Evolutionary conservation across 2,797 vertebrate species (phyloP), one percentile per base, ranked within the genome.

Genomic region (Rhyacichthys aspro): DNA sequence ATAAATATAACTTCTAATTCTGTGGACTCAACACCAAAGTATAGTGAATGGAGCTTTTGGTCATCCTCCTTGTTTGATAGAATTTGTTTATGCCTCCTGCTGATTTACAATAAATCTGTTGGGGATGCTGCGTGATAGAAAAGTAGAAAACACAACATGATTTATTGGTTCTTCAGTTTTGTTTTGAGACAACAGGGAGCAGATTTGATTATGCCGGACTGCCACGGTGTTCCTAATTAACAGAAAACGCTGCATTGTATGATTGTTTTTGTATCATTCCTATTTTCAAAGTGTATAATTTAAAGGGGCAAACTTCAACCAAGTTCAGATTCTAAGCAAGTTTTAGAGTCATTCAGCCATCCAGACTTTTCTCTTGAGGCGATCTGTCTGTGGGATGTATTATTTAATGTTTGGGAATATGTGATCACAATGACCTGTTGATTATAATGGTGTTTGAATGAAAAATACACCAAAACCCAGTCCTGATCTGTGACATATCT

Each of bases 101-200:
- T 49, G 47, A 38, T 52, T 52, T 38, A 52, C 14, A 19, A 3
- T 34, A 32, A 11, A 28, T 53, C 49, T 53, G 9, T 53, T 34
- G 36, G 37, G 49, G 49, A 19, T 38, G 9, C 16, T 2, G 8
- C 11, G 39, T 39, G 19, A n/a, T 39, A 39, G 49, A 53, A 38
- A 53, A 38, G 17, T 23, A 11, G 18, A 37, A 38, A 53, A 19
- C 14, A 53, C 17, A 53, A 23, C 11, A 23, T 23, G 12, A 38
- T 53, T 53, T 38, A 53, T 39, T 18, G 3, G 8, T 11, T 17
- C 17, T 38, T n/a, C 36, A 39, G 36, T 53, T n/a, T 53, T 36
- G 38, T 39, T 53, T 53, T 19, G 36, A 39, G 49, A 53, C 49
- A 2, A 19, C 49, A 19, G 36, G 49, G 49, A 53, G 12, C 34